These are phyloP conservation scores for Marcusenius ussheri DNA, from an alignment of 2,113 vertebrate species.

Conservation along the genomic window DNA sequence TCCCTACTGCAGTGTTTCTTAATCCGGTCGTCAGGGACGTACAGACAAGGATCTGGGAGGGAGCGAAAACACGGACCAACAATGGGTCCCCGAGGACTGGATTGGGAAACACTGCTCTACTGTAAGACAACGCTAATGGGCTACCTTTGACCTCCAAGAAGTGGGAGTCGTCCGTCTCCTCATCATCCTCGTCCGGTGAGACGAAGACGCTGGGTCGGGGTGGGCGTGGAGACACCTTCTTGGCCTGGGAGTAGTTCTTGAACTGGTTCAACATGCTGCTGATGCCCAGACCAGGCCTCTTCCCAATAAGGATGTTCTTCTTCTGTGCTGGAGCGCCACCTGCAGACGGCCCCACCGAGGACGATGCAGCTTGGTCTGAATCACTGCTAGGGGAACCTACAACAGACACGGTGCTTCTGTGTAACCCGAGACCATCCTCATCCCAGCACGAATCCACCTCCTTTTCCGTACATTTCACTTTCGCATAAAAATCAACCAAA, in stretches of 20 bases:
- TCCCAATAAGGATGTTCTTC: conserved; percentile 72
- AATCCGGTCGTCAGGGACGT: not conserved
- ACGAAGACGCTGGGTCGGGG: conserved; percentile 82
- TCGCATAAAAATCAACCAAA: not conserved
- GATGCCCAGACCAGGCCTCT: conserved; percentile 68
- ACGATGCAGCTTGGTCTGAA: conserved; percentile 32
- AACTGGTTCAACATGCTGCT: conserved; percentile 74
- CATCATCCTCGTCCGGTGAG: conserved; percentile 77
- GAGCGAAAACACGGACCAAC: not conserved
- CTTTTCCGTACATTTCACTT: not conserved
- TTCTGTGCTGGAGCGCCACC: conserved; percentile 44
- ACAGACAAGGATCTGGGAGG: not conserved
- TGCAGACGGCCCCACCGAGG: conserved; percentile 37
- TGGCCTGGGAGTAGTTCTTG: conserved; percentile 74
- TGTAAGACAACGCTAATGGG: conserved; percentile 10
- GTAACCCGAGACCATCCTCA: not conserved
- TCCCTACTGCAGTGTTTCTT: not conserved
- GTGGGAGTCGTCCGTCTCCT: conserved; percentile 70
- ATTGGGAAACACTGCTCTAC: not conserved
- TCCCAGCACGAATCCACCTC: not conserved
- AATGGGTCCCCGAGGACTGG: not conserved
- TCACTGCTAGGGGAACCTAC: conserved; percentile 43
- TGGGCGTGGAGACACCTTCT: conserved; percentile 66
- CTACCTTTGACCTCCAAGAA: conserved; percentile 70
- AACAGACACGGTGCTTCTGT: not conserved